Evolutionary conservation across 2,888 invertebrate species (phyloP), one percentile per base, ranked within the genome.

Genomic region (Agonopterix subpropinquella): DNA sequence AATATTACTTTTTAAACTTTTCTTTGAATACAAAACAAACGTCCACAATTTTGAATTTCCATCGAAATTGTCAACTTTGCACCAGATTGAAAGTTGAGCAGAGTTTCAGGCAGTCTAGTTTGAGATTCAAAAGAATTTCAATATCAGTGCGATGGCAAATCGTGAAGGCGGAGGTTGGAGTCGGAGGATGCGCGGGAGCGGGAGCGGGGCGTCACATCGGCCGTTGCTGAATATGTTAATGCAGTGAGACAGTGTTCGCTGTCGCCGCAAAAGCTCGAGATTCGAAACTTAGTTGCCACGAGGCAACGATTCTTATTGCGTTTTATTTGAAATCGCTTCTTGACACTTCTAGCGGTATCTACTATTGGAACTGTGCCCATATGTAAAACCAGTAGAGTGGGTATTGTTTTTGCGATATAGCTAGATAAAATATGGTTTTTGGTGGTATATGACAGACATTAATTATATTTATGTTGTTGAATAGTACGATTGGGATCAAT

Each of bases 121-220:
- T 70, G 71, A 77, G 71, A 81, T 80, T 82, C 77, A 76, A 77
- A 85, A 87, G 83, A 82, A 85, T 86, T 85, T 78, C 80, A 86
- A 87, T 86, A 86, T 80, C 73, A 67, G 68, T 55, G 68, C 60
- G 66, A 62, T 64, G 63, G 67, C 59, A 64, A 66, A 60, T 70
- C 68, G 71, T 59, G 64, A 65, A 67, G 65, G 62, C 58, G 61
- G 60, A 55, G 57, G 62, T 51, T 53, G 56, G 47, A 48, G n/a
- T 50, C 48, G 51, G 41, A 53, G 53, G 53, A 28, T 28, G 28
- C 5, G 28, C 28, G 50, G 47, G 55, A 11, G 51, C 45, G 47
- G 50, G 28, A 28, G 28, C 28, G 28, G 52, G 47, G 47, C 49
- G n/a, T 48, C 56, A 51, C 53, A 59, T 61, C 73, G 72, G 64